A percentile compares a stretch with the other conserved stretches of the same genome.
phyloP scores from a whole-genome alignment of 2,113 vertebrate genomes.

The Chamaea fasciata region DNA sequence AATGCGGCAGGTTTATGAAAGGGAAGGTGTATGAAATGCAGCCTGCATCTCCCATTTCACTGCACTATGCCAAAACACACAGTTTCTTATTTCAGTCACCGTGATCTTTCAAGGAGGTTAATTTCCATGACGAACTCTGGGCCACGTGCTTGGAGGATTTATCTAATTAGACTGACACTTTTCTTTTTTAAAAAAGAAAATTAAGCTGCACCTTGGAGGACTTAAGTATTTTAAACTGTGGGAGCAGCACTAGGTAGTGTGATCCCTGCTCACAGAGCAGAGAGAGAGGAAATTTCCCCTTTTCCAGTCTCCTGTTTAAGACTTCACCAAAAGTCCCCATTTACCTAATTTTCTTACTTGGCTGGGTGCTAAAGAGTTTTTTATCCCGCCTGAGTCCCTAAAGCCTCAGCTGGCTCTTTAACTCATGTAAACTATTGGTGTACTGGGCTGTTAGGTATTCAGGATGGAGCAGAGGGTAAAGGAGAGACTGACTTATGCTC shows the following conservation, averaged over 20 bases:
- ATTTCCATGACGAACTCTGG: conserved; percentile 83
- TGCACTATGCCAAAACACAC: conserved; percentile 74
- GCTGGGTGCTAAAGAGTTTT: conserved; percentile 5
- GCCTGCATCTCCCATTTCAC: conserved; percentile 76
- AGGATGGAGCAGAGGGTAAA: conserved; percentile 5
- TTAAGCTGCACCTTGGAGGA: conserved; percentile 67
- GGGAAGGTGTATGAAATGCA: conserved; percentile 71
- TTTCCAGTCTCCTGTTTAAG: background rate
- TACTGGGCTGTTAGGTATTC: conserved; percentile 3
- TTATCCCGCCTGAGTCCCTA: conserved; percentile 15
- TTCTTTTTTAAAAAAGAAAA: conserved; percentile 75
- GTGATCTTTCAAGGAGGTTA: conserved; percentile 81
- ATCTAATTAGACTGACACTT: conserved; percentile 83
- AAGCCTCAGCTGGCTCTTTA: conserved; percentile 33
- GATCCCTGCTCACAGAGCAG: conserved; percentile 3
- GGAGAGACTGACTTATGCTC: background rate
- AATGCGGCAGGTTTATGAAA: conserved; percentile 63
- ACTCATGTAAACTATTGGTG: background rate
- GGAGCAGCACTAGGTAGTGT: conserved; percentile 30
- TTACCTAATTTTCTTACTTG: background rate
- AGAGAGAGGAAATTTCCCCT: background rate
- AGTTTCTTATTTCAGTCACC: conserved; percentile 79
- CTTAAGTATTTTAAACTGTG: conserved; percentile 67
- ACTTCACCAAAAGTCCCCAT: background rate
- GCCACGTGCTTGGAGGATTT: conserved; percentile 79